phyloP scores from a whole-genome alignment of 2,888 invertebrate genomes.

The Bunonema sp. region DNA sequence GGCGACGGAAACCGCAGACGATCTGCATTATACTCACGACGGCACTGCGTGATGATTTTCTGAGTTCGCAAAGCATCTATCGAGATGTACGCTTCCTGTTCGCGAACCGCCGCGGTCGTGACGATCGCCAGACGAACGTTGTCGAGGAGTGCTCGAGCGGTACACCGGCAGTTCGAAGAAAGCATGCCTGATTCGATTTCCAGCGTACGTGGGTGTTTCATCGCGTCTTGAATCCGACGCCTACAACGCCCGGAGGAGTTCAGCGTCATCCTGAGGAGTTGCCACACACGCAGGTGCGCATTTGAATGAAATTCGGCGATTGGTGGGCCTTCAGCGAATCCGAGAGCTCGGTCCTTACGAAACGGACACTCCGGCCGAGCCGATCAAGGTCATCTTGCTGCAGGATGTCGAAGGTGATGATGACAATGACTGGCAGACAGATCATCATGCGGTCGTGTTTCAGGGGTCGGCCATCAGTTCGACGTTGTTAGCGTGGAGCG shows the following conservation, averaged over 20 bases:
- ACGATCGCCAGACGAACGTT: too few species aligned
- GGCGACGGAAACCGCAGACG: too few species aligned
- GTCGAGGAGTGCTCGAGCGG: too few species aligned
- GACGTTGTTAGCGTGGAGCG: slow-evolving; percentile 30
- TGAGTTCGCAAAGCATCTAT: too few species aligned
- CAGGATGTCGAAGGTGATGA: slow-evolving; percentile 34
- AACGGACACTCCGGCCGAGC: slow-evolving; percentile 19
- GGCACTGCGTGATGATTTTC: too few species aligned
- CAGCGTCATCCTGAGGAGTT: slow-evolving; percentile 32
- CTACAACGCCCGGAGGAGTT: slow-evolving; percentile 16
- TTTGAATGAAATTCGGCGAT: slow-evolving; percentile 5
- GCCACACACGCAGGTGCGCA: slow-evolving; percentile 23
- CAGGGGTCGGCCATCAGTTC: slow-evolving; percentile 37
- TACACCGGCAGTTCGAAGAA: not conserved
- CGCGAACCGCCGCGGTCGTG: too few species aligned
- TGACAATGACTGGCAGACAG: not conserved
- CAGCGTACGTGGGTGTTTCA: slow-evolving; percentile 26
- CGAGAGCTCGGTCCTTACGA: slow-evolving; percentile 13
- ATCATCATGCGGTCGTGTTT: slow-evolving; percentile 1
- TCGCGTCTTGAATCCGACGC: slow-evolving; percentile 22
- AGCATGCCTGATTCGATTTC: slow-evolving; percentile 4
- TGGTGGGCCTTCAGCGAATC: not conserved
- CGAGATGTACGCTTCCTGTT: too few species aligned
- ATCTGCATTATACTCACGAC: too few species aligned
- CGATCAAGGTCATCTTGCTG: slow-evolving; percentile 29